A percentile compares a stretch with the other conserved stretches of the same genome.
Evolutionary conservation across 2,113 vertebrate genomes (phyloP).

Genomic region (Ictalurus punctatus): DNA sequence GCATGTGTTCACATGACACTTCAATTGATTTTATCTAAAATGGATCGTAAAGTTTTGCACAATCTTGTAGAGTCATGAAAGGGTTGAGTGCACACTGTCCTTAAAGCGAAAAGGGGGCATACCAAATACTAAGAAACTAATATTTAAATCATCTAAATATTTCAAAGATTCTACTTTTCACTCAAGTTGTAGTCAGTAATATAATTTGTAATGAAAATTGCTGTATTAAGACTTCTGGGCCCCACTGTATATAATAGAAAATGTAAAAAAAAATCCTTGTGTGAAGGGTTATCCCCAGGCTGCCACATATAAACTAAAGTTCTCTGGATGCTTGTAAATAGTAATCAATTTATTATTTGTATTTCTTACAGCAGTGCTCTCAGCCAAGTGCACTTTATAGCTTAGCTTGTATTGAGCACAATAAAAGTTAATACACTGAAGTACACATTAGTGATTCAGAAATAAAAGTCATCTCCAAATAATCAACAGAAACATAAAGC

Average conservation of each 20-base stretch:
- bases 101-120: too few relatives aligned
- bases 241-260: not conserved
- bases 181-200: not conserved
- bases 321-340: slow-evolving; percentile 3
- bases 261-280: not conserved
- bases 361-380: not conserved
- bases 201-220: not conserved
- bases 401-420: not conserved
- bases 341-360: not conserved
- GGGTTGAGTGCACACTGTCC: too few relatives aligned
- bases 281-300: not conserved
- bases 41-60: not conserved
- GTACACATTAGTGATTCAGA: not conserved
- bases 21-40: too few relatives aligned
- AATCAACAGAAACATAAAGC: not conserved
- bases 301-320: not conserved
- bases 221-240: not conserved
- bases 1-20: too few relatives aligned
- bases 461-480: not conserved
- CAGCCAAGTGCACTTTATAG: slow-evolving; percentile 7
- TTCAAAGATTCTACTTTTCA: not conserved
- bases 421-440: slow-evolving; percentile 3
- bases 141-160: not conserved
- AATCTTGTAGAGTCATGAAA: not conserved
- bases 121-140: not conserved